A percentile compares a stretch with the other conserved stretches of the same genome.
Evolutionary conservation across 2,113 vertebrate genomes (phyloP).

Genomic region (Megaleporinus macrocephalus): DNA sequence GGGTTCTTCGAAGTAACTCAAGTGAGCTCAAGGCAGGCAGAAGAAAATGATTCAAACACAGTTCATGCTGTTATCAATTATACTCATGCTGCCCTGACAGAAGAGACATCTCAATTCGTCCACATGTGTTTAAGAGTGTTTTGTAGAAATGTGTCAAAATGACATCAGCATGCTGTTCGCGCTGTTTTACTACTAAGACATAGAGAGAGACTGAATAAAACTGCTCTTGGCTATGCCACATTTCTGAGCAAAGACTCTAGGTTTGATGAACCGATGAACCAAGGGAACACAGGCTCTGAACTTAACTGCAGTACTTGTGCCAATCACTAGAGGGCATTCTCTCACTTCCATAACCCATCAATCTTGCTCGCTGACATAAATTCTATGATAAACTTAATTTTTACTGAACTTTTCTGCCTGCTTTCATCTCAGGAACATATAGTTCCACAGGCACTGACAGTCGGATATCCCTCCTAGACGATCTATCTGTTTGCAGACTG

Average conservation of each 20-base stretch:
- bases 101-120: not conserved
- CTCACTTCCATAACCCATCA: constrained; percentile 31
- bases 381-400: constrained; percentile 22
- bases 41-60: not conserved
- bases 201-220: not conserved
- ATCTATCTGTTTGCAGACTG: constrained; percentile 41
- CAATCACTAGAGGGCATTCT: constrained; percentile 51
- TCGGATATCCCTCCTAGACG: constrained; percentile 19
- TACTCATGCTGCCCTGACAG: not conserved
- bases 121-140: not conserved
- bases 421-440: constrained; percentile 40
- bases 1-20: not conserved
- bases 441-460: constrained; percentile 35
- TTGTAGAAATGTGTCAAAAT: constrained; percentile 4
- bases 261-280: not conserved
- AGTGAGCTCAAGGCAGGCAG: not conserved
- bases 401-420: constrained; percentile 25
- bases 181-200: not conserved
- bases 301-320: not conserved
- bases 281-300: not conserved
- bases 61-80: not conserved
- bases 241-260: not conserved
- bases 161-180: not conserved
- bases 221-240: not conserved
- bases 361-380: constrained; percentile 8